A percentile compares a stretch with the other conserved stretches of the same genome.
Conservation (phyloP, 2,113 vertebrate species). For the Benitochromis conjunctus region DNA sequence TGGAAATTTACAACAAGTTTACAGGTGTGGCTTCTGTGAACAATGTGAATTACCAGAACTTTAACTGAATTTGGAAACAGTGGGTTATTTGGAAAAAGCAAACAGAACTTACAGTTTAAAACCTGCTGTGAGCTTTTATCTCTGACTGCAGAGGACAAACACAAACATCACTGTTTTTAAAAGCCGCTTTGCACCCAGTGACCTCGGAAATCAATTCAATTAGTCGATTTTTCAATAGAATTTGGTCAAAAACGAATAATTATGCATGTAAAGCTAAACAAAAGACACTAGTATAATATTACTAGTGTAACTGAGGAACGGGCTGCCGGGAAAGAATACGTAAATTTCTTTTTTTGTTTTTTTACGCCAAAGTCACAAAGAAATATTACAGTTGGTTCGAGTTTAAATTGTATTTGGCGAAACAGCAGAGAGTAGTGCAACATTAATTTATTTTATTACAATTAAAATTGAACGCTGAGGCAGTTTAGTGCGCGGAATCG, state of each 20-base stretch:
- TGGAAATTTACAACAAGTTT: not conserved
- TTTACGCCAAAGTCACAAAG: not conserved
- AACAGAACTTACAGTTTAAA: not conserved
- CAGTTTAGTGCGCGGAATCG: not conserved
- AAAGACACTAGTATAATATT: not conserved
- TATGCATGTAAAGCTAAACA: not conserved
- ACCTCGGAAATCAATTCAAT: not conserved
- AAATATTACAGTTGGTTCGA: not conserved
- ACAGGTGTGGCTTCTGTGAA: not conserved
- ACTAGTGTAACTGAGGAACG: not conserved
- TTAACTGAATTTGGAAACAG: not conserved
- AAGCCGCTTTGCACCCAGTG: not conserved
- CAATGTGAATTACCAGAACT: not conserved
- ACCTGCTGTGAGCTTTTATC: not conserved
- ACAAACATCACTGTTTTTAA: not conserved
- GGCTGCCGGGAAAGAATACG: not conserved
- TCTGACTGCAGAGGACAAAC: not conserved
- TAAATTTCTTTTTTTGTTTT: not conserved
- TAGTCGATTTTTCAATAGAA: not conserved
- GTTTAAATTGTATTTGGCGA: not conserved
- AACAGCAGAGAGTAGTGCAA: not conserved
- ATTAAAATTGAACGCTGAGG: not conserved
- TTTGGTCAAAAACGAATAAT: not conserved
- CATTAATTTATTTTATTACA: not conserved
- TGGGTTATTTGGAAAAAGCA: not conserved